Conservation (phyloP, 2,797 vertebrate genomes). For the Perodicticus potto region DNA sequence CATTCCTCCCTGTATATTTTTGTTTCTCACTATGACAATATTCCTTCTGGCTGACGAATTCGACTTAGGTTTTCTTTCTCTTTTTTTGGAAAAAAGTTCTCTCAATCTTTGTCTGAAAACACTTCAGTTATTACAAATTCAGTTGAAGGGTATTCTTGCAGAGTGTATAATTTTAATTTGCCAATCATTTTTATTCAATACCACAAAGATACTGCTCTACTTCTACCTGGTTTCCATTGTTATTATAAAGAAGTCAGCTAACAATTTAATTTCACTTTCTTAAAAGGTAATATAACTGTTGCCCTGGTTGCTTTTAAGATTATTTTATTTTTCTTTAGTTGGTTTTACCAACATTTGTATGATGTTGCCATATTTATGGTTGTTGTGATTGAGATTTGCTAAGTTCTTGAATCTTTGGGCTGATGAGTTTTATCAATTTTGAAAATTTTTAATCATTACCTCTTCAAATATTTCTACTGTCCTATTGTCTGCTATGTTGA, state of each 20-base stretch:
- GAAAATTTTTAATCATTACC: neutral
- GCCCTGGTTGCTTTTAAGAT: neutral
- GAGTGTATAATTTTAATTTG: neutral
- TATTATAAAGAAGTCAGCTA: conserved; percentile 10
- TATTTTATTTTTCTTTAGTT: conserved; percentile 16
- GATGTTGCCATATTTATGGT: neutral
- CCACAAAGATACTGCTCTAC: conserved; percentile 20
- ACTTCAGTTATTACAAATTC: neutral
- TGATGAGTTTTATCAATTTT: neutral
- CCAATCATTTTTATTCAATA: neutral
- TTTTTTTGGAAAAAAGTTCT: conserved; percentile 32
- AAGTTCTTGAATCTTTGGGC: conserved; percentile 4
- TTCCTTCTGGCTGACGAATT: neutral
- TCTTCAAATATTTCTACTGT: neutral
- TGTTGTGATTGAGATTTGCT: neutral
- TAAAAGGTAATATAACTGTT: conserved; percentile 3
- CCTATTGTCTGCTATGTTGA: neutral
- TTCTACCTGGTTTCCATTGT: neutral
- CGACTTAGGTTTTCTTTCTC: neutral
- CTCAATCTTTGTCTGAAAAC: conserved; percentile 29
- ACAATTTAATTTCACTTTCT: conserved; percentile 46
- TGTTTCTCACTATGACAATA: neutral
- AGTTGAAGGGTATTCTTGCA: neutral
- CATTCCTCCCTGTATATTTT: neutral
- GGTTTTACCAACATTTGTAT: neutral